Evolutionary conservation across 2,797 vertebrate genomes (phyloP).

Genomic region (Poecile montanus): DNA sequence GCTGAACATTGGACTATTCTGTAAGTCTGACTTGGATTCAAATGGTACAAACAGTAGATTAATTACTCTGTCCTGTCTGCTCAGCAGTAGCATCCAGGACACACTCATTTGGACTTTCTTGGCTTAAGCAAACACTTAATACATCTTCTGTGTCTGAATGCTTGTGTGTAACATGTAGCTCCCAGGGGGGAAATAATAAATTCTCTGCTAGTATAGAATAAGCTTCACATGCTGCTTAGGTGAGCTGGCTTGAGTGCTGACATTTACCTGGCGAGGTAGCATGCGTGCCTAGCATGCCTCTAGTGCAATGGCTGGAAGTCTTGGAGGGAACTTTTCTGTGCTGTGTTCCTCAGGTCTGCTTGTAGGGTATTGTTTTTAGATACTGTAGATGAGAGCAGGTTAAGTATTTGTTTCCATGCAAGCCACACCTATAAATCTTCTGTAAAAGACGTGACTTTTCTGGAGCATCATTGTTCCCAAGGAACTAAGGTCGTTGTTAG

Average conservation of each 20-base stretch:
- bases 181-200: neutral
- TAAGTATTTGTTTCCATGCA: neutral
- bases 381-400: neutral
- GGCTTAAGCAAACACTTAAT: constrained; percentile 33
- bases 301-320: neutral
- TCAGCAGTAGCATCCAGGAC: neutral
- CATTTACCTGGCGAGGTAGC: neutral
- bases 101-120: constrained; percentile 1
- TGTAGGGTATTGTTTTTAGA: neutral
- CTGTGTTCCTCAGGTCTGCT: neutral
- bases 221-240: constrained; percentile 2
- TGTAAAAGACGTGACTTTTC: neutral
- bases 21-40: neutral
- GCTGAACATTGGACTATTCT: neutral
- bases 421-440: neutral
- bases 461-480: neutral
- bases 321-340: neutral
- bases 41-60: neutral
- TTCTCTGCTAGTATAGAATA: neutral
- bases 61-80: neutral
- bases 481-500: neutral
- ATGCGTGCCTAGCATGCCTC: neutral
- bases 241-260: neutral
- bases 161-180: neutral
- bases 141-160: constrained; percentile 14